Conservation (phyloP, 2,113 vertebrate species). For the Chrysochloris asiatica region DNA sequence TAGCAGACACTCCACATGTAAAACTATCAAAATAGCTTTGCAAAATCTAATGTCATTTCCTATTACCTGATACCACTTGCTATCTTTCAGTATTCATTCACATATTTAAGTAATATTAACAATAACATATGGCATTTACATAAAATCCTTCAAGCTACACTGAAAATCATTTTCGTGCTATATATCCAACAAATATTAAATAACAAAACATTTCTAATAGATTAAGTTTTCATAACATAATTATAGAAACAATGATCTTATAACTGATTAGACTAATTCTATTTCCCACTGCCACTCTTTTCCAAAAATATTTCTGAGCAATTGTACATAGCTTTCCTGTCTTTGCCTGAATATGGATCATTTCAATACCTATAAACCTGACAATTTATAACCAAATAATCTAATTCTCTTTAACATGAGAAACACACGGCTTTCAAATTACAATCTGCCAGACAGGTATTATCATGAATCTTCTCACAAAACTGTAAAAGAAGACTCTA, state of each 20-base stretch:
- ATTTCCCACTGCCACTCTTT: background rate
- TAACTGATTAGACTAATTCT: constrained; percentile 15
- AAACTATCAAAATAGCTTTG: constrained; percentile 53
- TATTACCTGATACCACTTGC: constrained; percentile 35
- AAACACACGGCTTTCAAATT: constrained; percentile 50
- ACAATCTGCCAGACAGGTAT: constrained; percentile 30
- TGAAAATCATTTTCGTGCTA: constrained; percentile 54
- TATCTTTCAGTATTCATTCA: constrained; percentile 43
- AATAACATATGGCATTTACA: constrained; percentile 44
- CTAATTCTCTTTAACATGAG: constrained; percentile 27
- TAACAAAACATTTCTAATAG: constrained; percentile 25
- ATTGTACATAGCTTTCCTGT: constrained; percentile 51
- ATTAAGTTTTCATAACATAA: background rate
- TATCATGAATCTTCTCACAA: constrained; percentile 23
- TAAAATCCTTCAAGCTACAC: constrained; percentile 44
- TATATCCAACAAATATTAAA: constrained; percentile 58
- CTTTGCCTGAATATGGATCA: constrained; percentile 22
- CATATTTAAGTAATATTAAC: constrained; percentile 54
- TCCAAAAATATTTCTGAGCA: constrained; percentile 43
- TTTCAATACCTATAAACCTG: constrained; percentile 44
- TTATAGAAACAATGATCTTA: constrained; percentile 39
- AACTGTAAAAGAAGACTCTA: background rate
- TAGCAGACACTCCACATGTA: background rate
- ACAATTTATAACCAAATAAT: constrained; percentile 39
- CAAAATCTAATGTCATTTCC: constrained; percentile 44